Conservation (phyloP, 2,113 vertebrate genomes). For the Leptosomus discolor region DNA sequence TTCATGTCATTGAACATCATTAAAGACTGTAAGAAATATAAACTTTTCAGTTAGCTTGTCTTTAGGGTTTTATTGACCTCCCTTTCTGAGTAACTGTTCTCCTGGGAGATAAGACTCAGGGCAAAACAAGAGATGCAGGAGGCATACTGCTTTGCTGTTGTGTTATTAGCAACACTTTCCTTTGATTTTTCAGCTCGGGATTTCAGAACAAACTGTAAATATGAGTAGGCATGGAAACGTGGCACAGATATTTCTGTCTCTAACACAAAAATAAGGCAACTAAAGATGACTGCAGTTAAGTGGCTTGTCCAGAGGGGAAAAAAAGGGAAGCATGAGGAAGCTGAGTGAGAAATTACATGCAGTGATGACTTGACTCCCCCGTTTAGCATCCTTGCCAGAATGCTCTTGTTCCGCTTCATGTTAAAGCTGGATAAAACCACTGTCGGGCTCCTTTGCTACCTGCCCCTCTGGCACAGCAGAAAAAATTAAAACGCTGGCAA, state of each 20-base stretch:
- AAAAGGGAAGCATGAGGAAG: neutral
- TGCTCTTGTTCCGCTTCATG: neutral
- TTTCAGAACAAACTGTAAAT: slow-evolving; percentile 31
- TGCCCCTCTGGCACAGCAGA: neutral
- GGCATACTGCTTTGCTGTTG: neutral
- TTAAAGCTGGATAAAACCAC: neutral
- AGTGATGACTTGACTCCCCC: neutral
- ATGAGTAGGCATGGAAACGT: slow-evolving; percentile 59
- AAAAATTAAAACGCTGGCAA: neutral
- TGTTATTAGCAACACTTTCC: neutral
- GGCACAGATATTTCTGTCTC: slow-evolving; percentile 47
- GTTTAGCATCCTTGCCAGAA: neutral
- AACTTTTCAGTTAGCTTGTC: neutral
- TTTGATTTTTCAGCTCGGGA: neutral
- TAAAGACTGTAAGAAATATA: neutral
- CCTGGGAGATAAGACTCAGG: neutral
- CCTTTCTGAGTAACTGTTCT: neutral
- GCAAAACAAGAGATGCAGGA: neutral
- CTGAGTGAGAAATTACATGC: neutral
- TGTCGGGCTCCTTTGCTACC: neutral
- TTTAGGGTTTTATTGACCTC: neutral
- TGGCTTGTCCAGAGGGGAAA: neutral
- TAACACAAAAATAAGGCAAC: slow-evolving; percentile 33
- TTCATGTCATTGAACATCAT: slow-evolving; percentile 18
- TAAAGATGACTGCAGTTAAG: slow-evolving; percentile 2